A percentile compares a stretch with the other conserved stretches of the same genome.
Evolutionary conservation across 2,888 invertebrate species (phyloP).

Genomic region (Cinara cedri): DNA sequence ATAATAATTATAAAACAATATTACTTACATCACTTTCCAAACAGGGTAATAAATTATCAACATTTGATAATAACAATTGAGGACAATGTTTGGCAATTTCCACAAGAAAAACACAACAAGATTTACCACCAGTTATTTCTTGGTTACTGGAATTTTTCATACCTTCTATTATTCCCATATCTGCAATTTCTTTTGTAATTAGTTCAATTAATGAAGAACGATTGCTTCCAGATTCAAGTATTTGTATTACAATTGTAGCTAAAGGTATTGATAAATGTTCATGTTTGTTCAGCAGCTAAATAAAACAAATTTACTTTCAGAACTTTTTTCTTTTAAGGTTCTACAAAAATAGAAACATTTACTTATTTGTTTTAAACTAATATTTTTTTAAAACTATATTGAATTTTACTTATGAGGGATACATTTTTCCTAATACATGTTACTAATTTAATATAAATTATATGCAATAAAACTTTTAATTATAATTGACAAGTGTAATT

Average conservation of each 20-base stretch:
- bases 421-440: too few species aligned
- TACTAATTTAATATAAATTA: too few species aligned
- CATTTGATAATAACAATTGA: conserved; percentile 68
- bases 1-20: conserved; percentile 32
- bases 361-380: too few species aligned
- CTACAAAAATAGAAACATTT: too few species aligned
- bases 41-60: conserved; percentile 69
- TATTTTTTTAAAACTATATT: too few species aligned
- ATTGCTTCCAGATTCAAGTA: conserved; percentile 73
- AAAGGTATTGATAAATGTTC: conserved; percentile 75
- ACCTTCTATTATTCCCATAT: conserved; percentile 70
- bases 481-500: too few species aligned
- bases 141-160: conserved; percentile 65
- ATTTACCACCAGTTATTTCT: conserved; percentile 64
- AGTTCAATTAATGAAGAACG: conserved; percentile 73
- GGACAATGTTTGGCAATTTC: conserved; percentile 72
- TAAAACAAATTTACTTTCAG: conserved; percentile 59
- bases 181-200: conserved; percentile 76
- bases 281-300: conserved; percentile 75
- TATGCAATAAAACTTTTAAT: too few species aligned
- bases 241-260: conserved; percentile 73
- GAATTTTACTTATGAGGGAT: too few species aligned
- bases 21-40: conserved; percentile 68
- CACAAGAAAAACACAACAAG: conserved; percentile 69
- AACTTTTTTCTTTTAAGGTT: too few species aligned